Evolutionary conservation across 2,113 vertebrate genomes (phyloP).

Genomic region (Hiodon alosoides): DNA sequence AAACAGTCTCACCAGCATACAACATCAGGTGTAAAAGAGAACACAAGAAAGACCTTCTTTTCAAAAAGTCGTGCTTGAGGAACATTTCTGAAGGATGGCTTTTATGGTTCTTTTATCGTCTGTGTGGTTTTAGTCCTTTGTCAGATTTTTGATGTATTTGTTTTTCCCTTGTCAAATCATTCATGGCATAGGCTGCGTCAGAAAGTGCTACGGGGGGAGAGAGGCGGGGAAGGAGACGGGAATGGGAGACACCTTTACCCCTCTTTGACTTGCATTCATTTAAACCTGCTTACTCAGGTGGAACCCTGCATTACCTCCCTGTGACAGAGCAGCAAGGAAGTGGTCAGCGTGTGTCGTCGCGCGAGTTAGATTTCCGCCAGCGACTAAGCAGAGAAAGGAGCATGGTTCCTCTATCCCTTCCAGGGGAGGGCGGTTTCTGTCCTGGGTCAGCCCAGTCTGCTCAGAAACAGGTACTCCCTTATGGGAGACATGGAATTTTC

Average conservation of each 20-base stretch:
- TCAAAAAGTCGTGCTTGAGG: no score
- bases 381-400: neutral
- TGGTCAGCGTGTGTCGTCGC: neutral
- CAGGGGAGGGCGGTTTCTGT: slow-evolving; percentile 1
- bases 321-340: neutral
- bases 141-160: no score
- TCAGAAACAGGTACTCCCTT: neutral
- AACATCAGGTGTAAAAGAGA: no score
- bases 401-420: neutral
- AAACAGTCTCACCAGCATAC: no score
- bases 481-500: slow-evolving; percentile 13
- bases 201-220: neutral
- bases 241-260: neutral
- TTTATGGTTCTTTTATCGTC: no score
- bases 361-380: slow-evolving; percentile 7
- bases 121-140: no score
- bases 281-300: neutral
- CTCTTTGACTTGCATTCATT: neutral
- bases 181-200: neutral
- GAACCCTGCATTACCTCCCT: neutral
- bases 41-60: no score
- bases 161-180: no score
- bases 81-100: no score
- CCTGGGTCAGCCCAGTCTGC: slow-evolving; percentile 16
- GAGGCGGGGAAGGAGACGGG: neutral